Evolutionary conservation across 2,797 vertebrate species (phyloP), one percentile per base, ranked within the genome.

Genomic region (Hoplostethus atlanticus): DNA sequence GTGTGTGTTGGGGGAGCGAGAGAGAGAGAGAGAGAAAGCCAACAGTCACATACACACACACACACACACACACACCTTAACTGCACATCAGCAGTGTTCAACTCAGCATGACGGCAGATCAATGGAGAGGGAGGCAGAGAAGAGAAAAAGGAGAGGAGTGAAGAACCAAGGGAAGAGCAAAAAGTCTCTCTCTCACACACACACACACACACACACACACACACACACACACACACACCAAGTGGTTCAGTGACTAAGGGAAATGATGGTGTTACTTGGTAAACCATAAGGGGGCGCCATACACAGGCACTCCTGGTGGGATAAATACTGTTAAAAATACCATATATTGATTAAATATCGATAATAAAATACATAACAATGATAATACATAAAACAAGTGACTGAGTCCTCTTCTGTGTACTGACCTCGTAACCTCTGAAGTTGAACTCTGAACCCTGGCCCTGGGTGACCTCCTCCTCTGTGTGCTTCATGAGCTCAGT

Each of bases 351-450:
- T 21, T 21, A 21, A 21, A 21, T 21, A 21, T 21, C 1, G 21
- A 21, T 21, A 21, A 21, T 21, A 21, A 21, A 21, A 21, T 21
- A 21, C 21, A 21, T 1, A 21, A 21, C 21, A 21, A 21, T 21
- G 21, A 21, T 21, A 21, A 21, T 21, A 21, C 21, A 21, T 21
- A 21, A 21, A 21, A 21, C 21, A 21, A 21, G 21, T 21, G 21
- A 21, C 21, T 21, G 21, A 21, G 21, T 21, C 21, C 21, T 21
- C 21, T 3, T 34, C 34, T 9, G 4, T 1, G 56, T 15, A 83
- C 91, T 80, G 55, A 95, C 95, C 93, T 89, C 48, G 44, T 91
- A 91, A 40, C 94, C 94, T 4, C 17, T 15, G 74, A 95, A 95
- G 3, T 0, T 86, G 85, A 93, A 95, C 62, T 76, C 79, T 42